Evolutionary conservation across 1,140 invertebrate species (phyloP).

Genomic region (Pollicipes pollicipes): DNA sequence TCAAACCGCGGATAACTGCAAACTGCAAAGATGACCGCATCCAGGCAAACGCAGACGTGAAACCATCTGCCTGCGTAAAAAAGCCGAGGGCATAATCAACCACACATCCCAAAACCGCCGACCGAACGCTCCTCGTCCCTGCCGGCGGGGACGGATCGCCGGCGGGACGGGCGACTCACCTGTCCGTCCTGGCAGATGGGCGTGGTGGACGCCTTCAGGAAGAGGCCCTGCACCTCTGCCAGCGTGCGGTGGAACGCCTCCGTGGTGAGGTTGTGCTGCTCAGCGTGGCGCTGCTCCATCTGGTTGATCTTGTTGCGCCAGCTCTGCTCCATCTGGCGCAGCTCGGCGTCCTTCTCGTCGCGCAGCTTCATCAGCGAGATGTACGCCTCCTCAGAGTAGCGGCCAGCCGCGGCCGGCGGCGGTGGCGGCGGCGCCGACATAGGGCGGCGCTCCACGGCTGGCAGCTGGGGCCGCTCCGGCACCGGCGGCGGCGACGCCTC

Average conservation of each 20-base stretch:
- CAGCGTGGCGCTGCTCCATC: conserved; percentile 14
- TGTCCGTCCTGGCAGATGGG: conserved; percentile 18
- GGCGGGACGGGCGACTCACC: no score
- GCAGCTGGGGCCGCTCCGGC: neutral
- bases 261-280: conserved; percentile 15
- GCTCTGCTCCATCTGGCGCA: conserved; percentile 13
- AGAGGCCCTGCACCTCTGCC: conserved; percentile 17
- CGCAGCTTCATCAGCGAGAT: conserved; percentile 15
- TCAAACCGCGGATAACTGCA: no score
- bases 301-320: conserved; percentile 14
- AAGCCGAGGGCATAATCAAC: no score
- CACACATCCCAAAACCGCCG: no score
- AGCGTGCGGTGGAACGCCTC: conserved; percentile 14
- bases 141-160: no score
- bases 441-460: no score
- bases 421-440: no score
- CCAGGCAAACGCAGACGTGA: no score
- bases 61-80: no score
- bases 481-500: neutral
- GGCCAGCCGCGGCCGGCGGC: no score
- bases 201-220: conserved; percentile 15
- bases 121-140: no score
- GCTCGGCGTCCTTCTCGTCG: conserved; percentile 16
- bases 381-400: conserved; percentile 15
- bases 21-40: no score